Evolutionary conservation across 2,113 vertebrate species (phyloP), one percentile per base, ranked within the genome.

Genomic region (Sprattus sprattus): DNA sequence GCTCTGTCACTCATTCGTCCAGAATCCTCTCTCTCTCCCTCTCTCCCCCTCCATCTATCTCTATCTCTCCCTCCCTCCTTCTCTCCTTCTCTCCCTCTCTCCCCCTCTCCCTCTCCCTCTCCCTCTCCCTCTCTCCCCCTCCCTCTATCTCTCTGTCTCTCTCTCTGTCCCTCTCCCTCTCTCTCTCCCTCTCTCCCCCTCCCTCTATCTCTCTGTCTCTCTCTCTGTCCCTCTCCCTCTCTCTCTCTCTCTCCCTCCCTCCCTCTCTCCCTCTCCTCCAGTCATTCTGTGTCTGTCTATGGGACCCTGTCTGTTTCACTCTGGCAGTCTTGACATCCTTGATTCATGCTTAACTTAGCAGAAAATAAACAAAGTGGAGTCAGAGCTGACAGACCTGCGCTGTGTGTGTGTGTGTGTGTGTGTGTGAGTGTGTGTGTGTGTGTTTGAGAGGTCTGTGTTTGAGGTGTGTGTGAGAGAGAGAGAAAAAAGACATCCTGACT

Each of bases 321-420:
- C 45, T 67, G n/a, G 47, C 54, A 52, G 60, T 20, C 80, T 64
- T 64, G 57, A 25, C 57, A 64, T 64, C 57, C 22, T n/a, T 64
- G 57, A 64, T 22, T 64, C 57, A 64, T 64, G 57, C 57, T 64
- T 64, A 54, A 64, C 57, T 64, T 64, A 64, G 57, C 57, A 25
- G 57, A 64, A 64, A 64, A 64, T 64, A 64, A n/a, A 64, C 52
- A 54, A 18, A 8, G 57, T 64, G 20, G 20, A 64, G 22, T 22
- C 22, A 22, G 20, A n/a, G 57, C 57, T 22, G 57, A 64, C 57
- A 64, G 6, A 25, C 6, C 20, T 25, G 52, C 16, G 15, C 16
- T 54, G 52, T 54, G 52, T 54, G 16, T 54, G 15, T 54, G 15
- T 54, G 52, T 16, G 15, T 54, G 16, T 54, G 52, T 54, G 52